phyloP scores from a whole-genome alignment of 2,113 vertebrate genomes.

The Hemiprocne comata region DNA sequence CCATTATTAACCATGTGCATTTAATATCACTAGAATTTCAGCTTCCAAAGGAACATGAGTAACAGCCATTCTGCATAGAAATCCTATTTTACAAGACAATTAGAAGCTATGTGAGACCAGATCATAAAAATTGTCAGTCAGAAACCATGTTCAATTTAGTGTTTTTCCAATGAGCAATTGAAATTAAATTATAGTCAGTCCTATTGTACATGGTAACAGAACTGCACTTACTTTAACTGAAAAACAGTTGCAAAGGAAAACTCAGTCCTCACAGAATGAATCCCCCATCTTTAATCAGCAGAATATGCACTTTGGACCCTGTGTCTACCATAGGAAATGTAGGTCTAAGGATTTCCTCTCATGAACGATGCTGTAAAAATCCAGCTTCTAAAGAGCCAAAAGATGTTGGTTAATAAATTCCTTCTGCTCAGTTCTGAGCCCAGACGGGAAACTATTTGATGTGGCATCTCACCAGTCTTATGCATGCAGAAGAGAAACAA shows the following conservation, averaged over 20 bases:
- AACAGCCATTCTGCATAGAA: background rate
- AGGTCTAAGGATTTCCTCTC: background rate
- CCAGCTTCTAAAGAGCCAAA: background rate
- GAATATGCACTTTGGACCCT: background rate
- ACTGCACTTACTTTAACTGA: background rate
- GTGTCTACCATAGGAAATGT: background rate
- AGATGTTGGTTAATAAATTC: background rate
- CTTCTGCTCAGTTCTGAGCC: background rate
- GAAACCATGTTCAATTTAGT: background rate
- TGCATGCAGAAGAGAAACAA: background rate
- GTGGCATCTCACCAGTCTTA: fast-evolving
- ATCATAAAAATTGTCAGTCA: conserved; percentile 43
- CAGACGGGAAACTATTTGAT: background rate
- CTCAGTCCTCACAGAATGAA: background rate
- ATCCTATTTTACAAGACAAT: conserved; percentile 8
- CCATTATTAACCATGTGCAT: background rate
- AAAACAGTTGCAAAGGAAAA: background rate
- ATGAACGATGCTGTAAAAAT: background rate
- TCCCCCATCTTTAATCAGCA: background rate
- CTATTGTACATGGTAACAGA: background rate
- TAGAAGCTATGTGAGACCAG: background rate
- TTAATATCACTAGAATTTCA: conserved; percentile 2
- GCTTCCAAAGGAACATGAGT: background rate
- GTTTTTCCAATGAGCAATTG: background rate
- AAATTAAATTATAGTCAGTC: background rate